phyloP scores from a whole-genome alignment of 2,797 vertebrate species.

The Hemitrygon akajei region DNA sequence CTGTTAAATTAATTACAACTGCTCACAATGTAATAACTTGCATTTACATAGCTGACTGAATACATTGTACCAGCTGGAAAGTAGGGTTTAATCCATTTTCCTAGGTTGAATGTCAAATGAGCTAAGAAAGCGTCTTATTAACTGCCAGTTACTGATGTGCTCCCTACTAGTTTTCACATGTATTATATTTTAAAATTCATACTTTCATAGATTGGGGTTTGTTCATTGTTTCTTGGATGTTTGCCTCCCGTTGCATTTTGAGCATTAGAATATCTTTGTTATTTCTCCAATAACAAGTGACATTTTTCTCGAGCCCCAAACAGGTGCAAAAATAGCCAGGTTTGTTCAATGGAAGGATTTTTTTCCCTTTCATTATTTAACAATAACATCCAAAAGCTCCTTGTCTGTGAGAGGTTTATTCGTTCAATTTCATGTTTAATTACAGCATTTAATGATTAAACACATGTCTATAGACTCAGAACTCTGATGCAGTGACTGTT shows the following conservation, averaged over 20 bases:
- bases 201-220: not conserved
- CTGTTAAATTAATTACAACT: not conserved
- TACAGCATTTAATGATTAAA: conserved; percentile 14
- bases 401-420: not conserved
- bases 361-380: not conserved
- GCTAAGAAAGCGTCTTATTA: too few species aligned
- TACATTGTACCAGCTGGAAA: not conserved
- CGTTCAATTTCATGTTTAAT: conserved; percentile 19
- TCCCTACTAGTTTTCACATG: not conserved
- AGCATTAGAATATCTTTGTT: not conserved
- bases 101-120: not conserved
- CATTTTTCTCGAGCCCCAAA: not conserved
- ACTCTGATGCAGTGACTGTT: not conserved
- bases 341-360: not conserved
- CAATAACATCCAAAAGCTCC: not conserved
- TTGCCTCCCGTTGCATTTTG: not conserved
- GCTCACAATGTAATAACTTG: not conserved
- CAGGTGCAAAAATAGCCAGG: not conserved
- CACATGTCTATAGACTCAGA: not conserved
- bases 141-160: not conserved
- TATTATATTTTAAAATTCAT: too few species aligned
- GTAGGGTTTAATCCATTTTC: not conserved
- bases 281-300: not conserved
- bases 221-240: not conserved
- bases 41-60: not conserved